A percentile compares a stretch with the other conserved stretches of the same genome.
Evolutionary conservation across 2,113 vertebrate genomes (phyloP).

Genomic region (Gallinago jamesoni): DNA sequence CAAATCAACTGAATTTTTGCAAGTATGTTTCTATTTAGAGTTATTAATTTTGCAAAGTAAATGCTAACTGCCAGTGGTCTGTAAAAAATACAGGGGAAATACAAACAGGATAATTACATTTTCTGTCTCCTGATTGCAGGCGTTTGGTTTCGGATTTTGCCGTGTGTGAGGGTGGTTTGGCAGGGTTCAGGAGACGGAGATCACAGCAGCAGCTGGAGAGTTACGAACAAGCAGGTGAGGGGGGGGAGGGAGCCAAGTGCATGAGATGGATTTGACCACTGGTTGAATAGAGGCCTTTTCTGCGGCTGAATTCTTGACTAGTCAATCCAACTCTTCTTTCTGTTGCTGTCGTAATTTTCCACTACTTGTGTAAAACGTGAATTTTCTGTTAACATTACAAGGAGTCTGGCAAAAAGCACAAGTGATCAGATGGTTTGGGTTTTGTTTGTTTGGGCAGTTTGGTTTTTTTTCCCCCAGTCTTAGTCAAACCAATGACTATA

Average conservation of each 20-base stretch:
- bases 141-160: background rate
- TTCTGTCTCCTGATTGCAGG: background rate
- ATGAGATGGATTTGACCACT: background rate
- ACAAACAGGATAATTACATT: background rate
- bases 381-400: background rate
- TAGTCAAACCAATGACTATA: background rate
- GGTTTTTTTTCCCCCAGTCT: background rate
- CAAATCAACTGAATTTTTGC: background rate
- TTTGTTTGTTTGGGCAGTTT: background rate
- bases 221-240: background rate
- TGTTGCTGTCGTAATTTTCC: background rate
- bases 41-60: background rate
- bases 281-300: background rate
- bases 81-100: background rate
- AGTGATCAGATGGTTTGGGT: background rate
- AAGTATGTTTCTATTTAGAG: background rate
- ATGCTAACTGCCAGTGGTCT: background rate
- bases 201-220: background rate
- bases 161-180: rapidly evolving
- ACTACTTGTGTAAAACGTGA: background rate
- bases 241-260: background rate
- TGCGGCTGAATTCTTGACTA: background rate
- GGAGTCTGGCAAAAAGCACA: background rate
- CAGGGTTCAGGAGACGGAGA: background rate
- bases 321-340: background rate